These are phyloP conservation scores for Isoperla grammatica DNA, from an alignment of 2,888 invertebrate species.

Conservation along the genomic window DNA sequence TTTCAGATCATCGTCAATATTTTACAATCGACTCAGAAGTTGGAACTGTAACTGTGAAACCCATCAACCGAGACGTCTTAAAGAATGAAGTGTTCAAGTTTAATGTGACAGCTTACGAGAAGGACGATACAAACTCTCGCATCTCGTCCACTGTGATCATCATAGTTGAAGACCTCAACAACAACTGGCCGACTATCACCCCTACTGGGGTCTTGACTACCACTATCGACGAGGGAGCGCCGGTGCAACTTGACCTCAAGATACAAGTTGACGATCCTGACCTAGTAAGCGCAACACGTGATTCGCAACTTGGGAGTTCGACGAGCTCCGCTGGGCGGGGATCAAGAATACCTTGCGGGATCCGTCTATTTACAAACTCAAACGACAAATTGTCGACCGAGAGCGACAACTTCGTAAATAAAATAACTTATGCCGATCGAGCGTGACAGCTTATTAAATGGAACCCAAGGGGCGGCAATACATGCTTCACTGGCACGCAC, in stretches of 20 bases:
- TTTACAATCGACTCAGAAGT: constrained; percentile 35
- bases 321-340: too few relatives aligned
- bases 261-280: constrained; percentile 47
- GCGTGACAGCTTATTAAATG: too few relatives aligned
- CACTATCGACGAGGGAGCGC: constrained; percentile 51
- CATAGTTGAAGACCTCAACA: constrained; percentile 55
- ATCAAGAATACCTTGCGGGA: too few relatives aligned
- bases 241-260: constrained; percentile 44
- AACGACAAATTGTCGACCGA: too few relatives aligned
- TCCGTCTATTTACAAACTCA: too few relatives aligned
- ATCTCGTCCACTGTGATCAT: constrained; percentile 37
- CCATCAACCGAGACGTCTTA: constrained; percentile 42
- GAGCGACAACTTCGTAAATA: too few relatives aligned
- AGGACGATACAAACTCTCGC: constrained; percentile 32
- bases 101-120: constrained; percentile 40
- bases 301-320: too few relatives aligned
- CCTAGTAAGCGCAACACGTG: too few relatives aligned
- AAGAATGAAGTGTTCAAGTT: constrained; percentile 37
- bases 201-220: constrained; percentile 38
- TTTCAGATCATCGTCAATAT: constrained; percentile 42
- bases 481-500: too few relatives aligned
- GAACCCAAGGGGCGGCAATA: too few relatives aligned
- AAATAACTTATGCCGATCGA: too few relatives aligned
- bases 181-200: constrained; percentile 55
- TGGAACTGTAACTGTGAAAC: constrained; percentile 38